Evolutionary conservation across 2,113 vertebrate genomes (phyloP).

Genomic region (Oreochromis niloticus): DNA sequence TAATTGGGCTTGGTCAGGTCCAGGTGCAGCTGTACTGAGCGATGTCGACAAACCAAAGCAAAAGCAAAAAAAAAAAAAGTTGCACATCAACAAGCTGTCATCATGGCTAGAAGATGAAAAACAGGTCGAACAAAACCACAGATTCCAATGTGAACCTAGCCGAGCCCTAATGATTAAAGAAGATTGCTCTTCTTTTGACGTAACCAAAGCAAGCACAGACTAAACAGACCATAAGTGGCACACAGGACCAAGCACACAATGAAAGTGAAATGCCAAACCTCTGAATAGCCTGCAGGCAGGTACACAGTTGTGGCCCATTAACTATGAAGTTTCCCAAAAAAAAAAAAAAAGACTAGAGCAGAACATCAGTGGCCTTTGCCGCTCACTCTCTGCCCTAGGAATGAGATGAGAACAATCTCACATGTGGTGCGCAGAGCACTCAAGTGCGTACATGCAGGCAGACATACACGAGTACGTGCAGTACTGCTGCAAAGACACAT

Average conservation of each 20-base stretch:
- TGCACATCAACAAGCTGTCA: not conserved
- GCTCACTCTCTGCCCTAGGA: not conserved
- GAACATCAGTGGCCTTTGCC: constrained; percentile 9
- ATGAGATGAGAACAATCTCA: not conserved
- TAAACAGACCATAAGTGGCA: constrained; percentile 37
- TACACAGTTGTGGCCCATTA: constrained; percentile 37
- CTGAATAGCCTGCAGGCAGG: constrained; percentile 20
- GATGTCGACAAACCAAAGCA: not conserved
- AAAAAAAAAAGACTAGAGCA: not conserved
- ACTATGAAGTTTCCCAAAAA: not conserved
- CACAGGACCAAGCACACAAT: constrained; percentile 20
- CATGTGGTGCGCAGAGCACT: not conserved
- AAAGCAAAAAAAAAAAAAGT: not conserved
- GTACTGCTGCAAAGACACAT: not conserved
- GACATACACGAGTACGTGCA: not conserved
- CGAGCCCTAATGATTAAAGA: constrained; percentile 40
- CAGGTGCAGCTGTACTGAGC: not conserved
- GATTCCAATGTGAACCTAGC: not conserved
- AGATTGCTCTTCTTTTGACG: constrained; percentile 13
- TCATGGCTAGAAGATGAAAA: not conserved
- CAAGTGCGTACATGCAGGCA: not conserved
- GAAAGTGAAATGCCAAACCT: constrained; percentile 36
- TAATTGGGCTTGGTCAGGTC: constrained; percentile 12
- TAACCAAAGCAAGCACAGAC: constrained; percentile 29
- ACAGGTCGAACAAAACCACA: constrained; percentile 20